These are phyloP conservation scores for Lates japonicus DNA, from an alignment of 2,797 vertebrate genomes.

Conservation along the genomic window DNA sequence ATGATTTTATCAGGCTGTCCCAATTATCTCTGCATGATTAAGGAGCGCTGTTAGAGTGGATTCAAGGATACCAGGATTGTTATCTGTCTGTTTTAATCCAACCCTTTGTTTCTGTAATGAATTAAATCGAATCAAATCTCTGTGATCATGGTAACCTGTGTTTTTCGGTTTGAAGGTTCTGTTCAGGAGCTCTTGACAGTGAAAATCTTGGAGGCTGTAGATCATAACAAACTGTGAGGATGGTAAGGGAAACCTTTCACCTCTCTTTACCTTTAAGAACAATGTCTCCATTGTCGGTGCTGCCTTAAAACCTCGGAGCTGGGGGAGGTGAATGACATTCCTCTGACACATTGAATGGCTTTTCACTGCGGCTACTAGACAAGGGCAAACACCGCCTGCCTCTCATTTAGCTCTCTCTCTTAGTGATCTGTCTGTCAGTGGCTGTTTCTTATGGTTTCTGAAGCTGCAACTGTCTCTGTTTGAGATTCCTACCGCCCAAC, in stretches of 20 bases:
- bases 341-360: slow-evolving; percentile 70
- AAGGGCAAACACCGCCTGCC: slow-evolving; percentile 62
- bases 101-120: background rate
- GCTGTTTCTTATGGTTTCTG: slow-evolving; percentile 23
- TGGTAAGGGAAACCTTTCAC: slow-evolving; percentile 51
- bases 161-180: background rate
- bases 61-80: background rate
- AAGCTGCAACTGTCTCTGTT: background rate
- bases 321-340: slow-evolving; percentile 78
- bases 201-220: slow-evolving; percentile 28
- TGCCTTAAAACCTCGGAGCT: slow-evolving; percentile 55
- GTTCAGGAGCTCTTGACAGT: slow-evolving; percentile 12
- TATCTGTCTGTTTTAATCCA: background rate
- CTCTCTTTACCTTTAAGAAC: slow-evolving; percentile 65
- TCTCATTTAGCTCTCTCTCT: slow-evolving; percentile 53
- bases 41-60: background rate
- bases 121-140: background rate
- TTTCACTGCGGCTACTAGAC: slow-evolving; percentile 53
- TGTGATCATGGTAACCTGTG: background rate
- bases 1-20: slow-evolving; percentile 8
- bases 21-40: slow-evolving; percentile 6
- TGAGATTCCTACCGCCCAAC: background rate
- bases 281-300: slow-evolving; percentile 73
- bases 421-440: slow-evolving; percentile 51
- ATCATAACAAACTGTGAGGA: slow-evolving; percentile 49